Evolutionary conservation across 2,113 vertebrate species (phyloP).

Genomic region (Lagopus leucura): DNA sequence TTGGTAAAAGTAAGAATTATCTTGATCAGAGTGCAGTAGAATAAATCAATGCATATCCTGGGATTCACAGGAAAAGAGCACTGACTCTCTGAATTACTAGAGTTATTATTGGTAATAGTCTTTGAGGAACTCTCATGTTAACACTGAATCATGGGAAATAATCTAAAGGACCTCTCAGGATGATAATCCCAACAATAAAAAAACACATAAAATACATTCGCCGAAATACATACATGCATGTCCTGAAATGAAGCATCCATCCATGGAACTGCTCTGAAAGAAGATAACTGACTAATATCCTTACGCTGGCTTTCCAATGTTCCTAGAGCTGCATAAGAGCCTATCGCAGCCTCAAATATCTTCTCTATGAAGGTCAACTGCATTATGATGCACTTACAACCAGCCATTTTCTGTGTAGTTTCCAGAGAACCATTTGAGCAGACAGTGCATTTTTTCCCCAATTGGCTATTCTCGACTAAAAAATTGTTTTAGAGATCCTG

Average conservation of each 20-base stretch:
- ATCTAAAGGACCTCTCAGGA: background rate
- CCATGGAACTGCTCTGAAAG: background rate
- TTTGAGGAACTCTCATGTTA: constrained; percentile 39
- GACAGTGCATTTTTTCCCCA: constrained; percentile 21
- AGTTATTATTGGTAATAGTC: background rate
- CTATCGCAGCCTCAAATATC: background rate
- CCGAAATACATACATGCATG: constrained; percentile 4
- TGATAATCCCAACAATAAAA: constrained; percentile 41
- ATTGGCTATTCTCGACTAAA: constrained; percentile 47
- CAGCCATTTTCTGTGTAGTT: constrained; percentile 24
- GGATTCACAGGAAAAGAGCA: background rate
- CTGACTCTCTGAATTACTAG: background rate
- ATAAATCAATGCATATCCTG: background rate
- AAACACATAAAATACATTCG: constrained; percentile 37
- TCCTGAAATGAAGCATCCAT: constrained; percentile 29
- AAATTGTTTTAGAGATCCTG: constrained; percentile 50
- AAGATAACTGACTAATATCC: background rate
- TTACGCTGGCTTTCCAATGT: background rate
- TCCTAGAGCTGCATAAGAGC: background rate
- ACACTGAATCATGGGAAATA: background rate
- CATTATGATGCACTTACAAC: background rate
- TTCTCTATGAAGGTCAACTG: constrained; percentile 24
- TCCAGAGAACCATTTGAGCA: constrained; percentile 37
- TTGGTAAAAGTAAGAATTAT: background rate
- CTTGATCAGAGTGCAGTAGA: background rate